Base-by-base conservation (phyloP, 2,113 vertebrate genomes). In the Mirounga angustirostris region DNA sequence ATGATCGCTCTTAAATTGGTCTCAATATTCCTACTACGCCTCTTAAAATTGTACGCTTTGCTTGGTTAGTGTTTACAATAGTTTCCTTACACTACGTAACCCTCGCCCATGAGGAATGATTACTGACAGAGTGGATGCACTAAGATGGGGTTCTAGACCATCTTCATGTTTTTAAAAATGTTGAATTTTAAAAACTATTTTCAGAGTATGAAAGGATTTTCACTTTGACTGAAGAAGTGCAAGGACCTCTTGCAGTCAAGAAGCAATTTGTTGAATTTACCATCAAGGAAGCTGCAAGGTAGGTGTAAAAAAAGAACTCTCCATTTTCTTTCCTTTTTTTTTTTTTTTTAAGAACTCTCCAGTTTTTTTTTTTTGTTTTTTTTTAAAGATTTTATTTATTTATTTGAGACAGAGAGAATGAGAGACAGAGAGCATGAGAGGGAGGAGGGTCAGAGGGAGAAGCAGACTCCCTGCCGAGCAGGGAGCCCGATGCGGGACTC, bases 261-360 rank as follows among this genome's bases (percentile, higher is more conserved):
- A 99, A 99, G 98, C 99, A 99, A 98, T 99, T 99, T 98, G 99
- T 99, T 98, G 99, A 99, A 98, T 99, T 99, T 95, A 99, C 99
- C 89, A 99, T 99, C 98, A 99, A 99, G 98, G 99, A 99, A 99
- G 99, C 99, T 86, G 98, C 99, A 98, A 99, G 99, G 99, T 99
- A 97, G 95, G 98, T 98, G 89, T 92, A 69, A 94, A 76, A 36
- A 80, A 74, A 46, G 24, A 76, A 76, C 14, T 76, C 24, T 46
- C 13, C 13, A 46, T 14, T 28, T 74, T 69, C 4, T n/a, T 69
- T 56, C 4, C 3, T 13, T 52, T 56, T 65, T 28, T 65, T 65
- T 63, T 26, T 40, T 24, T 24, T 14, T 73, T 22, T 6, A 71
- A 63, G 9, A 28, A 71, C 71, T 74, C 22, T n/a, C 22, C 16